Conservation (phyloP, 2,888 invertebrate genomes). For the Lamproptera curius region DNA sequence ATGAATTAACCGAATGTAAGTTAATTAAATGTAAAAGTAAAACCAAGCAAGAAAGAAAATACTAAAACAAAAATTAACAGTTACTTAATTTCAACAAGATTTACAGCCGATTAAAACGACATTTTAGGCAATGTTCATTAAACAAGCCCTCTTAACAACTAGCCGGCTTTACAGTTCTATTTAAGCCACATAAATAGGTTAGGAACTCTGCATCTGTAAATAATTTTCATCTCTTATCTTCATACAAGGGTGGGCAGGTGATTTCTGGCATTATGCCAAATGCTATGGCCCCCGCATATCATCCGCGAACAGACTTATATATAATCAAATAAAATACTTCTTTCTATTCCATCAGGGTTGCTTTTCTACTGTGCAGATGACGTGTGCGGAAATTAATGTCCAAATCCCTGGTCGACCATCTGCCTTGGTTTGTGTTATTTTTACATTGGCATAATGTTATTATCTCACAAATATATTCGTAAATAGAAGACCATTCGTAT, state of each 20-base stretch:
- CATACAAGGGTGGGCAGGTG: slow-evolving; percentile 71
- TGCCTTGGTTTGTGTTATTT: slow-evolving; percentile 57
- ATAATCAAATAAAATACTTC: slow-evolving; percentile 20
- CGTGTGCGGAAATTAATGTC: slow-evolving; percentile 57
- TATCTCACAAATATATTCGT: slow-evolving; percentile 18
- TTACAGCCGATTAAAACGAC: too few relatives aligned
- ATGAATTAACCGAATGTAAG: too few relatives aligned
- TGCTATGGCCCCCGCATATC: slow-evolving; percentile 53
- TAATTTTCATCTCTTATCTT: slow-evolving; percentile 68
- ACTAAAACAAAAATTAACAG: too few relatives aligned
- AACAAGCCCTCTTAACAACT: too few relatives aligned
- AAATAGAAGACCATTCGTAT: too few relatives aligned
- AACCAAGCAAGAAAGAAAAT: too few relatives aligned
- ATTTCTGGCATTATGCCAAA: slow-evolving; percentile 62
- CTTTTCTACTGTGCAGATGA: slow-evolving; percentile 8
- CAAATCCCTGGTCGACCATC: slow-evolving; percentile 62
- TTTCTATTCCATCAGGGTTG: slow-evolving; percentile 10
- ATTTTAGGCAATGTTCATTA: too few relatives aligned
- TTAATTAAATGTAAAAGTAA: too few relatives aligned
- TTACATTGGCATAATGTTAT: slow-evolving; percentile 52
- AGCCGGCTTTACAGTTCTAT: slow-evolving; percentile 7
- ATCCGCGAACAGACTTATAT: slow-evolving; percentile 38
- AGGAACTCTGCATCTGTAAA: slow-evolving; percentile 49
- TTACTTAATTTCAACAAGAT: too few relatives aligned
- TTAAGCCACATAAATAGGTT: slow-evolving; percentile 17